Base-by-base conservation (phyloP, 2,888 invertebrate genomes). In the Campoplex nolae region DNA sequence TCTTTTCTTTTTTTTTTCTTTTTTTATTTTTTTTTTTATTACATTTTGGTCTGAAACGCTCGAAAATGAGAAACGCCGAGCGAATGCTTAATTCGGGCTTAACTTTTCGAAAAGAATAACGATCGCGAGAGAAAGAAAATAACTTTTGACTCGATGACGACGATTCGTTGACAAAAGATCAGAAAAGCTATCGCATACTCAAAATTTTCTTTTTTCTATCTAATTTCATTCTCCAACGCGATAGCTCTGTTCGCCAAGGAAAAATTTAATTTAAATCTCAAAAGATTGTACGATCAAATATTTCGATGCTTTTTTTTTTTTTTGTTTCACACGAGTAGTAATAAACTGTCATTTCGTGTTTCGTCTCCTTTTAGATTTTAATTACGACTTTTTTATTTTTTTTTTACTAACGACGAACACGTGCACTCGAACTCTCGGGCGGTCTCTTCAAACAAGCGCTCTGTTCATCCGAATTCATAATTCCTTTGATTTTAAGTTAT, bases 31-130 rank as follows among this genome's bases (percentile, higher is more conserved):
- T 56, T 65, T 65, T 70, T 83, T 84, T 78, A 67, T 74, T 84
- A 88, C 84, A 62, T 75, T 83, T 78, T 71, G 35, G 67, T 54
- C 81, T 42, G 80, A 75, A 84, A 80, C 70, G 32, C 75, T 86
- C 81, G 73, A 87, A 84, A 87, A 84, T 84, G 84, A 87, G 78
- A 75, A 65, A 87, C 84, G 75, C 82, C 56, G 51, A 65, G 58
- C 56, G 87, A 87, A 84, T 87, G 68, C 70, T 62, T 84, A 82
- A 87, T 82, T 79, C 75, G 28, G 35, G 45, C 35, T 54, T n/a
- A 86, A 86, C 28, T 68, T 79, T 79, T 67, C 35, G 54, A 73
- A 38, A 38, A 45, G 48, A 51, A 58, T 71, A 73, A 58, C 58
- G 58, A 28, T 68, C 42, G 28, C 67, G 38, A 65, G 11, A 51